These are phyloP conservation scores for Parascotia fuliginaria DNA, from an alignment of 2,888 invertebrate genomes.

Conservation along the genomic window DNA sequence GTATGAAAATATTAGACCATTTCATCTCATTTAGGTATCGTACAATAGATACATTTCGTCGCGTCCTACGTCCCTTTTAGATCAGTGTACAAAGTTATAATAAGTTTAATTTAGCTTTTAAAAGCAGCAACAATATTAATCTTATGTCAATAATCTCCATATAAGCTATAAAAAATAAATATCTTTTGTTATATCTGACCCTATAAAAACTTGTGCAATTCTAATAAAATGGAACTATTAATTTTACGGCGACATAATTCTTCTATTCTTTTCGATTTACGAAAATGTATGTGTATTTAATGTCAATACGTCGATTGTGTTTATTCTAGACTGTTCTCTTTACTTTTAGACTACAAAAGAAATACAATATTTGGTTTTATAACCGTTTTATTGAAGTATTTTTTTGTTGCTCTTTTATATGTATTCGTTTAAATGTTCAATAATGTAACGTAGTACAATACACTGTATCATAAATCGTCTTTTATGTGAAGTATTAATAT, in stretches of 20 bases:
- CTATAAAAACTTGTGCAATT: constrained; percentile 29
- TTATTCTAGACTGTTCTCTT: background rate
- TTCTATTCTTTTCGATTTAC: constrained; percentile 16
- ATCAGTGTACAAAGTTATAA: no score
- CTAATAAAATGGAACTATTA: constrained; percentile 33
- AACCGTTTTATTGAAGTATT: constrained; percentile 4
- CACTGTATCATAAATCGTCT: no score
- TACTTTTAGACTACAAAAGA: constrained; percentile 1
- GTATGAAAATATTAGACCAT: no score
- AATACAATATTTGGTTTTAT: constrained; percentile 4
- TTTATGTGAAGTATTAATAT: no score
- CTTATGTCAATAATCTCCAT: constrained; percentile 21
- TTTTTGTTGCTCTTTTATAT: constrained; percentile 8
- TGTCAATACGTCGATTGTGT: background rate
- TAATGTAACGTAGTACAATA: no score
- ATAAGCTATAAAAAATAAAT: constrained; percentile 26
- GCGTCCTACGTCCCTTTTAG: no score
- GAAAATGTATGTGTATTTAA: constrained; percentile 1
- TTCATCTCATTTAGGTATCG: no score
- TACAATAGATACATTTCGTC: no score
- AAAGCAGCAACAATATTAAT: background rate
- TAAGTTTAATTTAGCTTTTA: background rate
- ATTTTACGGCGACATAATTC: constrained; percentile 26
- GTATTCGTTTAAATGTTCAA: background rate
- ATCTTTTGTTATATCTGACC: constrained; percentile 11